Percentiles rank a stretch among this genome's conserved stretches.
phyloP scores from a whole-genome alignment of 2,797 vertebrate species.

The Cyclopterus lumpus region DNA sequence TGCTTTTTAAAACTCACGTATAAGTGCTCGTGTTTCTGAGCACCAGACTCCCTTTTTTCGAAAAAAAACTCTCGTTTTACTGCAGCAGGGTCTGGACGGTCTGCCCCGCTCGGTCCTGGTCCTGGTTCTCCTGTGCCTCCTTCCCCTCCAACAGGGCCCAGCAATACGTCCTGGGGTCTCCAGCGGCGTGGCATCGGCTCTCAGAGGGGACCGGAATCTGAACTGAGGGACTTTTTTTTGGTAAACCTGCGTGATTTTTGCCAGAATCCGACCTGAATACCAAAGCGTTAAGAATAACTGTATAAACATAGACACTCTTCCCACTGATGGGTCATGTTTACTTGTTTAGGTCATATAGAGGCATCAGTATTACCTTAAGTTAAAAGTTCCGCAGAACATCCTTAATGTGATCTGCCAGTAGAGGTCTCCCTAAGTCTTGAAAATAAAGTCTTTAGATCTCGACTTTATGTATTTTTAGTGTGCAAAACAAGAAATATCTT shows the following conservation, averaged over 20 bases:
- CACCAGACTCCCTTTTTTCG: neutral
- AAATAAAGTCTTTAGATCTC: neutral
- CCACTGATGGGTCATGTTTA: neutral
- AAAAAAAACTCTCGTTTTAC: neutral
- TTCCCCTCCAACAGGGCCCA: neutral
- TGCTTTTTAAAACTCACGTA: no score
- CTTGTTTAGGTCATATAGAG: neutral
- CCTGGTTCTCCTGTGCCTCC: neutral
- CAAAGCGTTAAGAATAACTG: neutral
- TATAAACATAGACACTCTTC: neutral
- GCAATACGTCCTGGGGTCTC: no score
- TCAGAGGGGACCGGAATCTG: no score
- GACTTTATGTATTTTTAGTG: neutral
- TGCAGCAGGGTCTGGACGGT: neutral
- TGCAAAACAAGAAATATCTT: no score
- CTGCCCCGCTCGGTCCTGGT: neutral
- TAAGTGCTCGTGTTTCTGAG: neutral
- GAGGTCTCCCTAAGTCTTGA: conserved; percentile 1
- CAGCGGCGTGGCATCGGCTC: no score
- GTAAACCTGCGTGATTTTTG: no score
- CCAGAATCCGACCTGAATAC: no score
- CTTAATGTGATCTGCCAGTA: neutral
- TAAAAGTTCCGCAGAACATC: neutral
- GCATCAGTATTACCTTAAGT: neutral
- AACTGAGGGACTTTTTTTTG: no score